Evolutionary conservation across 35 echinoderm and acorn worm species (phyloP), one percentile per base, ranked within the genome.

Genomic region (Chiridota heheva): DNA sequence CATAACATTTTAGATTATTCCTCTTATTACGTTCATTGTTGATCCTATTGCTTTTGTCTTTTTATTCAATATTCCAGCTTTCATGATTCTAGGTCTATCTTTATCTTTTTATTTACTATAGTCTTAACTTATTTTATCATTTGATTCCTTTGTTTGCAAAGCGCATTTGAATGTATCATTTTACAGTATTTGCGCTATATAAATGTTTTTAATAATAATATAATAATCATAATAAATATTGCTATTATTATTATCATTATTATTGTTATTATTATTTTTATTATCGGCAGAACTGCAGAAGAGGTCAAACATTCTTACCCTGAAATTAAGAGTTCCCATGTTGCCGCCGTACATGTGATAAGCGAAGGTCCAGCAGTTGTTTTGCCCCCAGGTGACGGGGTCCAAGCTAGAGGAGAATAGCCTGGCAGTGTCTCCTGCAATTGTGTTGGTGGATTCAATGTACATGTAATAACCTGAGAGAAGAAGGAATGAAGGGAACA

Each of bases 291-390:
- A 53, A 10, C 15, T 32, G 13, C 15, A 35, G 44, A 44, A 20
- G 8, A 70, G 7, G 20, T 3, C 29, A 0, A 51, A 32, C 36
- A 44, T 37, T 60, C 75, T 60, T 34, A 78, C 75, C 53, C 7
- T 40, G 0, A 93, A 71, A 30, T 79, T 78, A 7, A 98, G 25
- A 0, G 55, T 73, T 20, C 95, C 95, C n/a, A 98, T 86, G 28
- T 86, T 72, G 5, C 57, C 8, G 0, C 92, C 92, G 40, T 86
- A 96, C 92, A 96, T 96, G 69, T 96, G 92, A 64, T 96, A 96
- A 36, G 77, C 58, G 34, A 80, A 96, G 33, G 35, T 90, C 87
- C 82, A 96, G 27, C 75, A 78, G 24, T 60, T 41, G 48, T 64
- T 84, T 10, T 84, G 78, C 3, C 85, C 66, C 37, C 74, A 83